These are phyloP conservation scores for Recurvirostra avosetta DNA, from an alignment of 2,113 vertebrate genomes.

Conservation along the genomic window DNA sequence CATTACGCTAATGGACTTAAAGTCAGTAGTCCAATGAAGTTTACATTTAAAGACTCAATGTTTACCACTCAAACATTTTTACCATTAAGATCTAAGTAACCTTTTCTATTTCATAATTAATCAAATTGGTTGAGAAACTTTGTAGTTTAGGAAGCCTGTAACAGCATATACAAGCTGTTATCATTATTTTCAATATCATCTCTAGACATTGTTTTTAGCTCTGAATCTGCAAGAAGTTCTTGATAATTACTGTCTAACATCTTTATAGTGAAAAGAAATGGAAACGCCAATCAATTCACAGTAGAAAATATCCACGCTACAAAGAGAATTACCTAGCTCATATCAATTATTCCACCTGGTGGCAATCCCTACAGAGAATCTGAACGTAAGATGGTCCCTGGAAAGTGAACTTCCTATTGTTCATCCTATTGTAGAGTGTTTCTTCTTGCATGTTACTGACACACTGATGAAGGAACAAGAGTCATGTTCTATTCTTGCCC, in stretches of 20 bases:
- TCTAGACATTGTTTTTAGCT: background rate
- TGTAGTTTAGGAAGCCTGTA: background rate
- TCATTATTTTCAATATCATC: background rate
- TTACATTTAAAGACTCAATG: background rate
- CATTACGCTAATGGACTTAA: background rate
- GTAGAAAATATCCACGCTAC: background rate
- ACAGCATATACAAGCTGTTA: background rate
- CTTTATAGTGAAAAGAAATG: background rate
- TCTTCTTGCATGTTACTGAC: background rate
- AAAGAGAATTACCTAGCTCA: background rate
- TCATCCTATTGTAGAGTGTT: background rate
- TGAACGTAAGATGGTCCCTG: background rate
- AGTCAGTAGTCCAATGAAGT: background rate
- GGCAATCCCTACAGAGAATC: background rate
- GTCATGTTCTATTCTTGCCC: background rate
- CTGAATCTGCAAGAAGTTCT: background rate
- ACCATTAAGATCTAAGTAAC: background rate
- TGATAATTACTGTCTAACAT: background rate
- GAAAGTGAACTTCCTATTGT: background rate
- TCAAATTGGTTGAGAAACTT: background rate
- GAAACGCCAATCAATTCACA: background rate
- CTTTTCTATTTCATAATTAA: background rate
- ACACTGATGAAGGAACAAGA: background rate
- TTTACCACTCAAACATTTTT: background rate
- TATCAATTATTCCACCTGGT: background rate